Evolutionary conservation across 2,113 vertebrate genomes (phyloP).

Genomic region (Gasterosteus nipponicus): DNA sequence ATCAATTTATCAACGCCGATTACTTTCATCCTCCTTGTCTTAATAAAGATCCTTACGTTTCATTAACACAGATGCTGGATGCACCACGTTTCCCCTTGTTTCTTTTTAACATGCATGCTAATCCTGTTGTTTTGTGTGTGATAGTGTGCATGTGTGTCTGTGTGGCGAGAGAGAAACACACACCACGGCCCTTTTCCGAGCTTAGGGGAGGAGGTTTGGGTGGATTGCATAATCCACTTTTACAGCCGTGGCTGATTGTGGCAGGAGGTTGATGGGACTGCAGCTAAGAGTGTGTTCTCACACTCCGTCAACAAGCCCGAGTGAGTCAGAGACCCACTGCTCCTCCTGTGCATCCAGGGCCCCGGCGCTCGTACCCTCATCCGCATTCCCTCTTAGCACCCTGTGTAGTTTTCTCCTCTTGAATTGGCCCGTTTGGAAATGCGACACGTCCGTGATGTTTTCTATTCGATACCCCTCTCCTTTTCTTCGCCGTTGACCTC

Average conservation of each 20-base stretch:
- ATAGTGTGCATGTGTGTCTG: slow-evolving; percentile 23
- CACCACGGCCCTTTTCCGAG: slow-evolving; percentile 17
- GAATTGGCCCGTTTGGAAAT: slow-evolving; percentile 25
- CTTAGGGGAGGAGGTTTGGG: slow-evolving; percentile 43
- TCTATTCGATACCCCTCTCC: slow-evolving; percentile 29
- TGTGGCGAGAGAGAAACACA: not conserved
- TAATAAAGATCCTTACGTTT: slow-evolving; percentile 42
- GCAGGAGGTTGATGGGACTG: slow-evolving; percentile 36
- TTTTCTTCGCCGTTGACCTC: slow-evolving; percentile 43
- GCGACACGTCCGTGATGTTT: slow-evolving; percentile 43
- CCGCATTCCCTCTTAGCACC: not conserved
- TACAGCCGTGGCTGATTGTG: slow-evolving; percentile 38
- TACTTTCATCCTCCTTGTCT: slow-evolving; percentile 29
- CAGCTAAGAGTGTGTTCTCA: slow-evolving; percentile 36
- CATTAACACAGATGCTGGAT: slow-evolving; percentile 40
- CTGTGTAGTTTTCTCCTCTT: not conserved
- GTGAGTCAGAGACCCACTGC: not conserved
- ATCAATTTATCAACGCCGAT: slow-evolving; percentile 11
- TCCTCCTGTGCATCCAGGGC: not conserved
- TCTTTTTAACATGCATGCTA: slow-evolving; percentile 55
- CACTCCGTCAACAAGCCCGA: not conserved
- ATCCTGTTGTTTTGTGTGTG: slow-evolving; percentile 59
- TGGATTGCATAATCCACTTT: slow-evolving; percentile 55
- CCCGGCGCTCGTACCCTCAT: not conserved
- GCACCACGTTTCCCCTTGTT: not conserved